Evolutionary conservation across 1,140 invertebrate species (phyloP).

Genomic region (Tigriopus japonicus): DNA sequence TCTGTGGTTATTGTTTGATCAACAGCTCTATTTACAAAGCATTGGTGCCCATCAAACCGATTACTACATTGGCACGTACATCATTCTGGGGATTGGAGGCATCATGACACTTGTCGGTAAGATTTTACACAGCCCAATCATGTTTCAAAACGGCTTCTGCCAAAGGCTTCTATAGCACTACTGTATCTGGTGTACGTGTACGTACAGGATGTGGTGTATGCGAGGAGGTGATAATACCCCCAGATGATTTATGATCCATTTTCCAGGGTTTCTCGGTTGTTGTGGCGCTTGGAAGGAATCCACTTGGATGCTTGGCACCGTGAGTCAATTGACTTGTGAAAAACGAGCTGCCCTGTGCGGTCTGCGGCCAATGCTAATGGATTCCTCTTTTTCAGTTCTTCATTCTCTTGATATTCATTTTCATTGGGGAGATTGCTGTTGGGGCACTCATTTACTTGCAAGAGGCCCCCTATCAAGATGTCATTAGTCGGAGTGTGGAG

Average conservation of each 20-base stretch:
- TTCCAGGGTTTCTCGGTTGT: constrained; percentile 52
- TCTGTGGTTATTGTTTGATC: constrained; percentile 1
- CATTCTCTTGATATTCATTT: not conserved
- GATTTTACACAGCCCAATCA: too few species aligned
- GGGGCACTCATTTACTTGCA: not conserved
- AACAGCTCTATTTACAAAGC: constrained; percentile 3
- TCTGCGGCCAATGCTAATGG: too few species aligned
- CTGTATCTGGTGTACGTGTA: too few species aligned
- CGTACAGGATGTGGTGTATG: too few species aligned
- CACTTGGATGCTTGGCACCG: constrained; percentile 61
- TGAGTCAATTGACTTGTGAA: constrained; percentile 26
- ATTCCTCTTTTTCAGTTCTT: not conserved
- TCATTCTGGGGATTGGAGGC: constrained; percentile 52
- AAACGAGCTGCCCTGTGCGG: too few species aligned
- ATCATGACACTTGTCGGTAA: constrained; percentile 56
- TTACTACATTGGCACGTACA: constrained; percentile 47
- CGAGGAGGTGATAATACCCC: too few species aligned
- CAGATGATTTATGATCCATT: not conserved
- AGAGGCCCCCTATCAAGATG: not conserved
- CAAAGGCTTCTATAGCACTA: too few species aligned
- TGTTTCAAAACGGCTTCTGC: too few species aligned
- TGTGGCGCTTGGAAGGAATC: constrained; percentile 70
- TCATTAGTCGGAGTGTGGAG: not conserved
- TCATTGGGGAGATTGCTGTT: not conserved
- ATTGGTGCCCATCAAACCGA: constrained; percentile 26